Evolutionary conservation across 2,113 vertebrate species (phyloP), one percentile per base, ranked within the genome.

Genomic region (Semnopithecus entellus): DNA sequence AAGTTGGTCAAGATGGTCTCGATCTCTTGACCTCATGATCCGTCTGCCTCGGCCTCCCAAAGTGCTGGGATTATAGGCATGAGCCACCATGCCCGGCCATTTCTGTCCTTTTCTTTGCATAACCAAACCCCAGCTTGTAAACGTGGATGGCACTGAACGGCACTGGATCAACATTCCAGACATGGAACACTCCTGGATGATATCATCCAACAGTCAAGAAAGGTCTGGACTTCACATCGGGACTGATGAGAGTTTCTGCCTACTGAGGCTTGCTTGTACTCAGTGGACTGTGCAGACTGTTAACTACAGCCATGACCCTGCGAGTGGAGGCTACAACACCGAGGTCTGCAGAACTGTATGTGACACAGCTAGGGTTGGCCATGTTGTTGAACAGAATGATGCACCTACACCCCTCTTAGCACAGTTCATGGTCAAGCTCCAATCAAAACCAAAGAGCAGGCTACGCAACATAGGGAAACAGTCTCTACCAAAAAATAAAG

Each of bases 381-480:
- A 0, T 25, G 13, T 1, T 35, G 18, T 48, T 23, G 6, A 64
- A 9, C 32, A 11, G 5, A 0, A 20, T 4, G 5, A 16, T 10
- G 30, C 11, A 0, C 38, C 0, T 2, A 43, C 20, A 52, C 43
- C 18, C 30, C n/a, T 5, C 4, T 38, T 7, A 6, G 61, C 3
- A 30, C 61, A 70, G 22, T n/a, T 35, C 88, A 30, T 0, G 6
- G 55, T 61, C 70, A 57, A 84, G 23, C 4, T 84, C 82, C 27
- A 64, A 23, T 48, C 17, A 6, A 64, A 64, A 64, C 61, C 27
- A 32, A 64, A 64, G 61, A 32, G 12, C 61, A 32, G 61, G 27
- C 61, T 13, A 30, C 27, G 12, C 61, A 64, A 64, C 61, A 64
- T 12, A 32, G 27, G 6, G 30, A 64, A 64, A 30, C 61, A 2